Evolutionary conservation across 2,113 vertebrate genomes (phyloP).

Genomic region (Anas platyrhynchos): DNA sequence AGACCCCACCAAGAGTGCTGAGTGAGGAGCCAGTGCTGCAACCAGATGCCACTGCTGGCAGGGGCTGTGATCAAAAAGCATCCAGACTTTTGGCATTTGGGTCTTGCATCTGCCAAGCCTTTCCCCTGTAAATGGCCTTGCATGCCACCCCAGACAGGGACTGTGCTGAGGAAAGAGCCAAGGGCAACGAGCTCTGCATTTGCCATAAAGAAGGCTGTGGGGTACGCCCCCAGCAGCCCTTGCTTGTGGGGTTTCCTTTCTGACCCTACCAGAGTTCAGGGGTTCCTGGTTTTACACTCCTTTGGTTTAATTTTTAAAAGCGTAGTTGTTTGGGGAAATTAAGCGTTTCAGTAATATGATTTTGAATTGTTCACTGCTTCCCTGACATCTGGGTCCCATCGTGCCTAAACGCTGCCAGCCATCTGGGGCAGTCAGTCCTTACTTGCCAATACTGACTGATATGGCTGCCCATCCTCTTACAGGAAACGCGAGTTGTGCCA

Average conservation of each 20-base stretch:
- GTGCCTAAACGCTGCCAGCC: conserved; percentile 3
- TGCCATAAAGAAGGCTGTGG: background rate
- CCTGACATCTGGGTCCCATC: conserved; percentile 47
- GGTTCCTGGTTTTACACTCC: background rate
- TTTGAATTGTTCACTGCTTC: background rate
- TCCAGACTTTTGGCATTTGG: conserved; percentile 58
- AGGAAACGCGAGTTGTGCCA: background rate
- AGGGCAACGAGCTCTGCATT: background rate
- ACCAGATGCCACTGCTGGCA: conserved; percentile 71
- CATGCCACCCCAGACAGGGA: background rate
- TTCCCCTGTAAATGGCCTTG: background rate
- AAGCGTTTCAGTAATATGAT: background rate
- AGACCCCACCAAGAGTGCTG: background rate
- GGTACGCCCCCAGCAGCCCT: rapidly evolving
- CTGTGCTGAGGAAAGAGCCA: background rate
- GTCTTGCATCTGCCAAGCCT: conserved; percentile 59
- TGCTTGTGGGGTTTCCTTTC: background rate
- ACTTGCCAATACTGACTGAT: conserved; percentile 32
- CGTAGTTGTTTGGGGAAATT: background rate
- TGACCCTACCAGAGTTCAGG: background rate
- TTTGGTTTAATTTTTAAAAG: background rate
- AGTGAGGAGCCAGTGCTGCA: conserved; percentile 10
- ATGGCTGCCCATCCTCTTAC: background rate
- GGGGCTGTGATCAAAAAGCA: background rate
- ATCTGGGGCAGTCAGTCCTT: conserved; percentile 43